phyloP scores from a whole-genome alignment of 2,888 invertebrate species.

The Caenorhabditis angaria region DNA sequence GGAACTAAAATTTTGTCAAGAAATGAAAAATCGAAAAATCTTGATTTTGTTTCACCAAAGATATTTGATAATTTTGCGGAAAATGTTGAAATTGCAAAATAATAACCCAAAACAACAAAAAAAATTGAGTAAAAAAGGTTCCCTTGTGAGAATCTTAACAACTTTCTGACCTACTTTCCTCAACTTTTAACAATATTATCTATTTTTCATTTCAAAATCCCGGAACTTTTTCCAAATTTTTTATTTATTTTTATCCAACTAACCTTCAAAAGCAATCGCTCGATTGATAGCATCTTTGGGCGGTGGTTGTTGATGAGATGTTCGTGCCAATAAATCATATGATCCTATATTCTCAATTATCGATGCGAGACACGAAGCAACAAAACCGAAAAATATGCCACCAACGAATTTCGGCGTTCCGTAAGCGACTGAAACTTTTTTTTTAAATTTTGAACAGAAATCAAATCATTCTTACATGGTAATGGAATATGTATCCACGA shows the following conservation, averaged over 20 bases:
- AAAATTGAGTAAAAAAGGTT: too few species aligned
- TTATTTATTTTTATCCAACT: background rate
- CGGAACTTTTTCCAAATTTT: too few species aligned
- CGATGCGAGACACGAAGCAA: constrained; percentile 60
- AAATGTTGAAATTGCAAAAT: too few species aligned
- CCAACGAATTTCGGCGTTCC: constrained; percentile 55
- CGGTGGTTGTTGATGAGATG: constrained; percentile 59
- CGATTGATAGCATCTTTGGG: constrained; percentile 61
- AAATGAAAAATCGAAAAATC: too few species aligned
- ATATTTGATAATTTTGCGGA: too few species aligned
- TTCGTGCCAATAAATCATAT: constrained; percentile 49
- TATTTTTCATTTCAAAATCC: too few species aligned
- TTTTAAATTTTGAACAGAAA: background rate
- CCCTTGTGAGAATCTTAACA: too few species aligned
- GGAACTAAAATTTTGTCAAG: too few species aligned
- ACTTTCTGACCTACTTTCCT: too few species aligned
- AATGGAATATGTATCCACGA: constrained; percentile 65
- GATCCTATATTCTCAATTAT: constrained; percentile 63
- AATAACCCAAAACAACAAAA: too few species aligned
- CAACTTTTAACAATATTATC: too few species aligned
- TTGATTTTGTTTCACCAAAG: too few species aligned
- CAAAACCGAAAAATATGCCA: constrained; percentile 61
- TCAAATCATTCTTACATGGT: constrained; percentile 52
- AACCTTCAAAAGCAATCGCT: constrained; percentile 64
- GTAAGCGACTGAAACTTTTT: constrained; percentile 51